Base-by-base conservation (phyloP, 2,888 invertebrate genomes). In the Augiades crinisus region DNA sequence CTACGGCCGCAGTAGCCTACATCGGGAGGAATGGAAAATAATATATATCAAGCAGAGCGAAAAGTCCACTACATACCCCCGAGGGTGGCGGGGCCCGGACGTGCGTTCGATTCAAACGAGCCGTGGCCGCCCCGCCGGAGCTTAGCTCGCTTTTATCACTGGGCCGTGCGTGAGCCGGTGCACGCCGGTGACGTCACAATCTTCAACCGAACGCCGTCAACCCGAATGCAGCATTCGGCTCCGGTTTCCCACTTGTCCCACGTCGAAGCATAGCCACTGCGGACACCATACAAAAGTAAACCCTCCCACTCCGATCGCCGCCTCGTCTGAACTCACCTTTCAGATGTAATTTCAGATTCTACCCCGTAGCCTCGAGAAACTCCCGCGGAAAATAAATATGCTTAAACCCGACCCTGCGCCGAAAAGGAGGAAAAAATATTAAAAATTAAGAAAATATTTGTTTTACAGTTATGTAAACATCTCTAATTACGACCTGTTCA, bases 31-130 rank as follows among this genome's bases (percentile, higher is more conserved):
- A 84, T 84, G 82, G 86, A 86, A 87, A 87, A 84, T n/a, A n/a
- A n/a, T 88, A 86, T 87, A 85, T 83, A 86, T 81, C 79, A 85
- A 82, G 82, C 82, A 75, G 80, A 84, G 85, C 85, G 87, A 87
- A 85, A 86, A 87, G 88, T 87, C 89, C 88, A 87, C 86, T 88
- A 85, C 80, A 80, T 84, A 78, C 84, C 83, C 82, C 62, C 63
- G 56, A 64, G 76, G 81, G 78, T 70, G 79, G 79, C 64, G 71
- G 72, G 71, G 77, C 63, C 80, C 80, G 83, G 81, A 85, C 88
- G 87, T 87, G 89, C 85, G 85, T 83, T 85, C 87, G 88, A 82
- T 87, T 85, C 79, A 82, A 87, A 87, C 87, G 84, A 84, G 81
- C 82, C 78, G 67, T 72, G 64, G 75, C 77, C 78, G 67, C 78